Percentiles rank a stretch among this genome's conserved stretches.
These are phyloP conservation scores for Pterostichus madidus DNA, from an alignment of 2,888 invertebrate genomes.

Conservation along the genomic window DNA sequence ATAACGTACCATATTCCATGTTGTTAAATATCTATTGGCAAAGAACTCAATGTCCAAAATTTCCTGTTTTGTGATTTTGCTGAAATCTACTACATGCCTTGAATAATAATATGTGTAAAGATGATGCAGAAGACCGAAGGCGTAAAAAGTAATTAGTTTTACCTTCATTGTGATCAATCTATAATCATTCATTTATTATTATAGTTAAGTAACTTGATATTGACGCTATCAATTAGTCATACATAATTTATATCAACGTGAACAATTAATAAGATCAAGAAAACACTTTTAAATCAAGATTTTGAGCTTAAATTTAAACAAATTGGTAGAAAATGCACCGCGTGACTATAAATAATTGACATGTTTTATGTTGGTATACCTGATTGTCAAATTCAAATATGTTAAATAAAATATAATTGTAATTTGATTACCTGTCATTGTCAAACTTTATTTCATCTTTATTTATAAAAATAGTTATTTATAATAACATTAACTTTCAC, in stretches of 20 bases:
- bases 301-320: background rate
- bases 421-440: no score
- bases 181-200: background rate
- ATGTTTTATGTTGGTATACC: no score
- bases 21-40: slow-evolving; percentile 68
- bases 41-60: slow-evolving; percentile 68
- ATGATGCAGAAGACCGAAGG: slow-evolving; percentile 53
- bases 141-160: slow-evolving; percentile 47
- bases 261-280: background rate
- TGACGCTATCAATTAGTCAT: background rate
- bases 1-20: slow-evolving; percentile 69
- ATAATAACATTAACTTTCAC: no score
- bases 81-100: slow-evolving; percentile 31
- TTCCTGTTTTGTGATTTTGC: slow-evolving; percentile 58
- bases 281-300: background rate
- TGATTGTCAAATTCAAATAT: no score
- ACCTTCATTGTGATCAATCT: slow-evolving; percentile 47
- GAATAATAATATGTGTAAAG: slow-evolving; percentile 42
- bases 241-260: background rate
- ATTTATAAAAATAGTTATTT: no score
- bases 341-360: no score
- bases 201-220: background rate
- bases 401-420: no score
- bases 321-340: no score
- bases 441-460: no score